Evolutionary conservation across 2,888 invertebrate species (phyloP).

Genomic region (Agapostemon virescens): DNA sequence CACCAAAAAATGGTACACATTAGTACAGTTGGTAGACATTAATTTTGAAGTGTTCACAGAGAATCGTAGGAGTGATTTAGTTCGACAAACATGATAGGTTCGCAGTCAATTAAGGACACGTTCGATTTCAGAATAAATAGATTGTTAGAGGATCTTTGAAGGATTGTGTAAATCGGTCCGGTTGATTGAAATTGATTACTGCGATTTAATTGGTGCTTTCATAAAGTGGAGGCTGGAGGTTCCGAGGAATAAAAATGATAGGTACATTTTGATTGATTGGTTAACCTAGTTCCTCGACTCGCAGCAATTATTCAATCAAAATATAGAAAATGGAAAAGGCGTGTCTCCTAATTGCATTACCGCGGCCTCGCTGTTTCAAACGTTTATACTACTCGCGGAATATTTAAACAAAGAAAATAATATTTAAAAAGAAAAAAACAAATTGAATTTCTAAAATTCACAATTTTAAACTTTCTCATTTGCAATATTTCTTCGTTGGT

Average conservation of each 20-base stretch:
- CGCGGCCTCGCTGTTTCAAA: background rate
- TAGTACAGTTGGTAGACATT: no score
- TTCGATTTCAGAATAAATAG: background rate
- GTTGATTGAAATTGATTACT: slow-evolving; percentile 10
- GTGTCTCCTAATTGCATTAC: background rate
- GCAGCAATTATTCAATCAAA: background rate
- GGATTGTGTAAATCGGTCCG: background rate
- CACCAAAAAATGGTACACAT: no score
- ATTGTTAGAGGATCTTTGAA: background rate
- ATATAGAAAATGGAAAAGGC: background rate
- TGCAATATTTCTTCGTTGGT: background rate
- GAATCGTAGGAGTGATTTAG: background rate
- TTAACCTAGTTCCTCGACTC: background rate
- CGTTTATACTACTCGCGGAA: background rate
- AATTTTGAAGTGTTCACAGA: background rate
- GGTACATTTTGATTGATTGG: slow-evolving; percentile 3
- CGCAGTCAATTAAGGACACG: background rate
- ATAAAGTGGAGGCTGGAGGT: background rate
- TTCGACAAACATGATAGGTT: background rate
- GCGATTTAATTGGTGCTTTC: background rate
- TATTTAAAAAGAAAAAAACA: no score
- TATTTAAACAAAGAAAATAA: background rate
- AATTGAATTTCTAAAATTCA: background rate
- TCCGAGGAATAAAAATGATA: background rate
- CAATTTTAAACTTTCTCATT: background rate